A percentile compares a stretch with the other conserved stretches of the same genome.
Conservation (phyloP, 2,797 vertebrate species). For the Chelidonichthys spinosus region DNA sequence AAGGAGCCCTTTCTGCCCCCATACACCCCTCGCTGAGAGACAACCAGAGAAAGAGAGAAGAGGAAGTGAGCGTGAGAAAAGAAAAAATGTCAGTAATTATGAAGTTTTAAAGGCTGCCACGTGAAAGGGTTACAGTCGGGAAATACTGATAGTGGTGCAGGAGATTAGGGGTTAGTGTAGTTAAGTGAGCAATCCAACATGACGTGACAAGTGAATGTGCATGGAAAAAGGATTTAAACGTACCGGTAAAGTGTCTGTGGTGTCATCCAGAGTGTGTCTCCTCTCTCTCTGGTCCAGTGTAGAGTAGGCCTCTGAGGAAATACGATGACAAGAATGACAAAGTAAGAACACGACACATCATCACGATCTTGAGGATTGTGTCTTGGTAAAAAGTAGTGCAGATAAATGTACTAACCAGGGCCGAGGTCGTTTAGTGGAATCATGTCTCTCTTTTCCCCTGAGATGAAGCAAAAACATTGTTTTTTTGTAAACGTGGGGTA, state of each 20-base stretch:
- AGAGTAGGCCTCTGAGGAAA: constrained; percentile 85
- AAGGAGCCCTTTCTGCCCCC: constrained; percentile 87
- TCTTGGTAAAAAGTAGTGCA: neutral
- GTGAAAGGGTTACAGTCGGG: constrained; percentile 54
- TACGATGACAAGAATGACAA: neutral
- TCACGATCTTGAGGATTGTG: neutral
- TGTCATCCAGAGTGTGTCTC: constrained; percentile 93
- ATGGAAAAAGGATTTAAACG: constrained; percentile 1
- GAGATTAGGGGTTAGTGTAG: constrained; percentile 74
- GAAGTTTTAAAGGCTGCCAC: constrained; percentile 57
- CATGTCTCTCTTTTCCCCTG: constrained; percentile 92
- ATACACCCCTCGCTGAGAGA: constrained; percentile 87
- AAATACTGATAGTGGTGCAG: constrained; percentile 40
- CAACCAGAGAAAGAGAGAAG: constrained; percentile 70
- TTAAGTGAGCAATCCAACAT: constrained; percentile 20
- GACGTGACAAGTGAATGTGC: constrained; percentile 6
- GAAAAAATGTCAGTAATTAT: constrained; percentile 73
- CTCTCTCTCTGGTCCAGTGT: constrained; percentile 94
- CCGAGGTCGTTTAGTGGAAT: constrained; percentile 96
- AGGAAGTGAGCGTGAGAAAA: constrained; percentile 85
- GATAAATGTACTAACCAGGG: constrained; percentile 84
- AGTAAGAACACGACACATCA: neutral
- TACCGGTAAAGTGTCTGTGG: constrained; percentile 92
- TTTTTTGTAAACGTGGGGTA: neutral
- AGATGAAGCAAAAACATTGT: constrained; percentile 23